Evolutionary conservation across 2,888 invertebrate species (phyloP).

Genomic region (Pherbina coryleti): DNA sequence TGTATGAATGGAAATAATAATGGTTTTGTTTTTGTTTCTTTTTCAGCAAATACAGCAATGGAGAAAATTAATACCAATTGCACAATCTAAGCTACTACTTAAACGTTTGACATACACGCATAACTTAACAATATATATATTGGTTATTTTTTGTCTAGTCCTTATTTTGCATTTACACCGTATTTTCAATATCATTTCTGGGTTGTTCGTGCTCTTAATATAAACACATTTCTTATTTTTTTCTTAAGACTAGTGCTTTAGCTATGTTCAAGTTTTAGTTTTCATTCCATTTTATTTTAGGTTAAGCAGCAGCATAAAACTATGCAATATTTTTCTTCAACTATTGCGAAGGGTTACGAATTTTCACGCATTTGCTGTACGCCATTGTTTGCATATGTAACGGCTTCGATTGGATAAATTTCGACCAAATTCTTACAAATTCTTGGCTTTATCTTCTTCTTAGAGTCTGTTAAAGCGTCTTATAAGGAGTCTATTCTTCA

Average conservation of each 20-base stretch:
- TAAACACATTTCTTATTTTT: slow-evolving; percentile 12
- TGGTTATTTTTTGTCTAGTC: background rate
- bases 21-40: slow-evolving; percentile 7
- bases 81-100: slow-evolving; percentile 43
- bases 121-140: background rate
- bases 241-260: no score
- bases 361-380: slow-evolving; percentile 46
- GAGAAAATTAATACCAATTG: slow-evolving; percentile 55
- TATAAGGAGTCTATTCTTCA: no score
- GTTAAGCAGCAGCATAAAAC: slow-evolving; percentile 27
- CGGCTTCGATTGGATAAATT: background rate
- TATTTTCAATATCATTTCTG: no score
- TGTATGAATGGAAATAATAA: background rate
- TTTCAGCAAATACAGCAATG: slow-evolving; percentile 46
- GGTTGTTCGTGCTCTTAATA: no score
- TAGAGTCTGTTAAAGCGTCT: background rate
- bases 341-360: slow-evolving; percentile 18
- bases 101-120: background rate
- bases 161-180: background rate
- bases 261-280: slow-evolving; percentile 3
- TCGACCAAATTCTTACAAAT: background rate
- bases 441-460: slow-evolving; percentile 37
- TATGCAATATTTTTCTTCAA: slow-evolving; percentile 48
- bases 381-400: background rate
- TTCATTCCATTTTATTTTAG: slow-evolving; percentile 37